These are phyloP conservation scores for Pocillopora grandis DNA, from an alignment of 92 coral and sea anemone genomes.

Conservation along the genomic window DNA sequence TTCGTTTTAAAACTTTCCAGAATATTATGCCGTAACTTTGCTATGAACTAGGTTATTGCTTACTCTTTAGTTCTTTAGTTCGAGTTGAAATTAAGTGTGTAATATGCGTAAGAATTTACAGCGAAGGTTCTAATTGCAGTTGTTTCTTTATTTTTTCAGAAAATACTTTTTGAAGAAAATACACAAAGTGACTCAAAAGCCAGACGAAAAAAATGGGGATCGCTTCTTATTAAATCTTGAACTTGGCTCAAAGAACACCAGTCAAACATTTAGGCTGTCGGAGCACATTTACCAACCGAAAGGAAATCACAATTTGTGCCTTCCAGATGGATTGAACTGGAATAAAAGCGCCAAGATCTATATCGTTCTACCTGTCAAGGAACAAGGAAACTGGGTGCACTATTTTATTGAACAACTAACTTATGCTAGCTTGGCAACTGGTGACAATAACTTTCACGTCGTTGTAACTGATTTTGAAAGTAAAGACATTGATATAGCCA, in stretches of 20 bases:
- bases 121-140: no score
- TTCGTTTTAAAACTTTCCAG: no score
- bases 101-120: no score
- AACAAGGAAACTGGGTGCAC: constrained; percentile 45
- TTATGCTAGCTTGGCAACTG: constrained; percentile 21
- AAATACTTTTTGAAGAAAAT: constrained; percentile 16
- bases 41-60: no score
- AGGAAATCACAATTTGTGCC: constrained; percentile 30
- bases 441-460: constrained; percentile 36
- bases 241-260: neutral
- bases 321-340: constrained; percentile 44
- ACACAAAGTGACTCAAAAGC: constrained; percentile 37
- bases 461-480: constrained; percentile 36
- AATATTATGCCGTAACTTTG: no score
- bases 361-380: constrained; percentile 39
- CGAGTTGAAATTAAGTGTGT: no score
- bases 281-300: constrained; percentile 40
- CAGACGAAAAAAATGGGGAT: constrained; percentile 46
- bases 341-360: constrained; percentile 26
- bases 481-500: constrained; percentile 35
- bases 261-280: constrained; percentile 32
- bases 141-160: neutral
- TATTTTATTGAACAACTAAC: constrained; percentile 33
- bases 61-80: no score
- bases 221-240: constrained; percentile 47